phyloP scores from a whole-genome alignment of 2,113 vertebrate genomes.

The Bagarius yarrelli region DNA sequence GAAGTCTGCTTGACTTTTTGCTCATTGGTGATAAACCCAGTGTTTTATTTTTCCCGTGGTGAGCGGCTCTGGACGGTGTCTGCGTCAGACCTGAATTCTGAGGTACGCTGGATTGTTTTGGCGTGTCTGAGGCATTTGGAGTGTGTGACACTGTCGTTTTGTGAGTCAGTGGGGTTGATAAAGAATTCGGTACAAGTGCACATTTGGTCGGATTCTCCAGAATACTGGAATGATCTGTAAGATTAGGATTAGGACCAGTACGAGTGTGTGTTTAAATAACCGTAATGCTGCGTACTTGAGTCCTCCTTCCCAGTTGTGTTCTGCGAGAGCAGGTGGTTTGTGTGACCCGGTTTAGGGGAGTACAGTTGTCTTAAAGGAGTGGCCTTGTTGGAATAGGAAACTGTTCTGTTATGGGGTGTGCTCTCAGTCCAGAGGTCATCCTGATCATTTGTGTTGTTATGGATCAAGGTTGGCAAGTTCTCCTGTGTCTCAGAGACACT shows the following conservation, averaged over 20 bases:
- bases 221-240: neutral
- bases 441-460: neutral
- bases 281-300: neutral
- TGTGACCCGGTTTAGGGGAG: neutral
- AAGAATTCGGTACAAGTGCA: neutral
- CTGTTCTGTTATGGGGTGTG: neutral
- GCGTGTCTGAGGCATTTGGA: neutral
- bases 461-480: neutral
- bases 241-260: neutral
- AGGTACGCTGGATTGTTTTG: neutral
- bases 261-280: neutral
- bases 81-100: neutral
- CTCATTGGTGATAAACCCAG: neutral
- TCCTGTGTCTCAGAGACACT: neutral
- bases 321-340: neutral
- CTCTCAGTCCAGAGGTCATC: neutral
- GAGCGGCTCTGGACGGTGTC: neutral
- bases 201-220: neutral
- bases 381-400: neutral
- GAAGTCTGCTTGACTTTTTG: constrained; percentile 1
- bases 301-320: neutral
- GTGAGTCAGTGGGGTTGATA: neutral
- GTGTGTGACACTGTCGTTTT: neutral
- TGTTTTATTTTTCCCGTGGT: too few relatives aligned
- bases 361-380: neutral